Conservation (phyloP, 2,113 vertebrate species). For the Salvator merianae region DNA sequence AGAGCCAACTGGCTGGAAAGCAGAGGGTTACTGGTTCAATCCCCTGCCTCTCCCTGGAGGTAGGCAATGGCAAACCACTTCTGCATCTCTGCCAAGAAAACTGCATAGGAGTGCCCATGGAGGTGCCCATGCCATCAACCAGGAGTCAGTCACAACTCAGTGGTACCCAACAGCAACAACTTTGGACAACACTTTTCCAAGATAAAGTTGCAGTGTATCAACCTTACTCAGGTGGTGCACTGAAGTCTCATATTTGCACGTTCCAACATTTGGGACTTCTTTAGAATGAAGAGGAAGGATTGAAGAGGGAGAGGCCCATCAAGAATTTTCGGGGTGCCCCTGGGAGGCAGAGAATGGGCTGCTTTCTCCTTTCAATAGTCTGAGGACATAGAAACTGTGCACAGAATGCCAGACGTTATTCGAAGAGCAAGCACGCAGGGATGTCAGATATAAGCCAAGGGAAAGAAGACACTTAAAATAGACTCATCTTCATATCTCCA, state of each 20-base stretch:
- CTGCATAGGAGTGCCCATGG: no score
- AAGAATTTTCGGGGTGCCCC: neutral
- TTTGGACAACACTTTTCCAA: neutral
- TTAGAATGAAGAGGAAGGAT: neutral
- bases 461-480: neutral
- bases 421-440: neutral
- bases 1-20: no score
- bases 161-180: no score
- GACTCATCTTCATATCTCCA: neutral
- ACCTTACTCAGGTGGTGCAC: neutral
- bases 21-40: no score
- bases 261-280: neutral
- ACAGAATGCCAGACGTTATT: neutral
- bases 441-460: neutral
- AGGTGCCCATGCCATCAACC: no score
- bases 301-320: neutral
- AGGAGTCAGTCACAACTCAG: no score
- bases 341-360: neutral
- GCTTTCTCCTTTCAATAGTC: neutral
- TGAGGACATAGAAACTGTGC: no score
- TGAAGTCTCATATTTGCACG: neutral
- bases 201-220: neutral
- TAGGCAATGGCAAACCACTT: no score
- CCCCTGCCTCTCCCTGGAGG: no score
- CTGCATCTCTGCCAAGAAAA: no score